These are phyloP conservation scores for Acholoe squamosa DNA, from an alignment of 2,888 invertebrate species.

Conservation along the genomic window DNA sequence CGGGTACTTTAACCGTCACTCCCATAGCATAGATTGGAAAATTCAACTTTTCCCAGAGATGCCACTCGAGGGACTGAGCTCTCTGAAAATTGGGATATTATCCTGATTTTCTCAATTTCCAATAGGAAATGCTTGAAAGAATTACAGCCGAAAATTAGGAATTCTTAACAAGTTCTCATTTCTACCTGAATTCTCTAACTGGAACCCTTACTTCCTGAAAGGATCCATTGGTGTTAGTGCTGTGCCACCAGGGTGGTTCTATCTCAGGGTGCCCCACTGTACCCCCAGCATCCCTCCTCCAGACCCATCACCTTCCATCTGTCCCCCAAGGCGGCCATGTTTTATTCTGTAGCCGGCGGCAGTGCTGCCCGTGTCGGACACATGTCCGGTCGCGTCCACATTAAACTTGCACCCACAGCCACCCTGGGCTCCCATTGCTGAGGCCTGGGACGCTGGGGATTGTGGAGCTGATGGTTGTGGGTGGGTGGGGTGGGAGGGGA, in stretches of 20 bases:
- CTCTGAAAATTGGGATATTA: too few species aligned
- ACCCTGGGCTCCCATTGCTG: neutral
- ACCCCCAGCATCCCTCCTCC: neutral
- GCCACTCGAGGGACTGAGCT: too few species aligned
- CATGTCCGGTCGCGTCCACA: conserved; percentile 18
- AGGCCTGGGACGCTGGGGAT: neutral
- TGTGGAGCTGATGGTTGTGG: neutral
- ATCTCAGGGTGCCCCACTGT: neutral
- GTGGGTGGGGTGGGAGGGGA: conserved; percentile 1
- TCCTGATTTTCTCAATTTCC: too few species aligned
- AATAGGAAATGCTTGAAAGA: too few species aligned
- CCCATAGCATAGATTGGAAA: too few species aligned
- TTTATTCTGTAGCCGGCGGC: conserved; percentile 41
- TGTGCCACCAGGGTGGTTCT: neutral
- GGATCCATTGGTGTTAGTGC: too few species aligned
- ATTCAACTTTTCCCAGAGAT: too few species aligned
- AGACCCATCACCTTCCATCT: neutral
- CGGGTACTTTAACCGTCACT: too few species aligned
- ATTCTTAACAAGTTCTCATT: too few species aligned
- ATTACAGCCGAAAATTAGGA: too few species aligned
- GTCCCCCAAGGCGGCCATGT: conserved; percentile 9
- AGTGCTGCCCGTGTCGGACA: conserved; percentile 35
- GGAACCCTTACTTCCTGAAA: too few species aligned
- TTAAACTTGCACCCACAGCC: conserved; percentile 39
- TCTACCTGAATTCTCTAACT: too few species aligned